phyloP scores from a whole-genome alignment of 2,797 vertebrate species.

The Phyllotis vaccarum region DNA sequence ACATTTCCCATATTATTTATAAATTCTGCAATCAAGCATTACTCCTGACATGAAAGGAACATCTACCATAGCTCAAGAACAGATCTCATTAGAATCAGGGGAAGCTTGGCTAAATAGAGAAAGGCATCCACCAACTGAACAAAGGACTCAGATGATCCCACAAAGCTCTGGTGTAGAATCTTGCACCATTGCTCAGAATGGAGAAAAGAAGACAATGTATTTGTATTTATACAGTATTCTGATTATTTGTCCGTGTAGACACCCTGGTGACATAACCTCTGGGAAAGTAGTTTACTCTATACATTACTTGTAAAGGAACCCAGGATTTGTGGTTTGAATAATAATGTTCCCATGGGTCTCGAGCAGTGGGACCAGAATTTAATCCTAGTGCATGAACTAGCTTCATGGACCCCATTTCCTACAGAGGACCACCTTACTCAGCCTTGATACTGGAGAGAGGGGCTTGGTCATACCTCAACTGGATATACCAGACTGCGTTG shows the following conservation, averaged over 20 bases:
- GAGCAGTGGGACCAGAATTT: too few species aligned
- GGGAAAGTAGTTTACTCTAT: not conserved
- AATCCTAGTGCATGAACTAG: too few species aligned
- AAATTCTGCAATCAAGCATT: slow-evolving; percentile 1
- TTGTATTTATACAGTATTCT: not conserved
- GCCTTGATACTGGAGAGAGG: too few species aligned
- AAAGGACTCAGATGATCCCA: not conserved
- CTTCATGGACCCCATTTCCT: too few species aligned
- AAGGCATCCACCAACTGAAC: not conserved
- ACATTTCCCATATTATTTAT: not conserved
- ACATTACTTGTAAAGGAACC: not conserved
- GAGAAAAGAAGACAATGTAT: not conserved
- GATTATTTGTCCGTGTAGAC: not conserved
- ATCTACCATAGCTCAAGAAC: not conserved
- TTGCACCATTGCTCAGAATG: not conserved
- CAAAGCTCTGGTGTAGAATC: not conserved
- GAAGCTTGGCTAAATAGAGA: not conserved
- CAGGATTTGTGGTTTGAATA: not conserved
- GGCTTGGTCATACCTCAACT: too few species aligned
- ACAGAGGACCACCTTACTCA: too few species aligned
- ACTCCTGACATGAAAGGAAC: not conserved
- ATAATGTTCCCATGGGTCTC: not conserved
- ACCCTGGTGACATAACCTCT: not conserved
- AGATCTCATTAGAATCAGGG: not conserved
- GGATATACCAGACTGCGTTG: too few species aligned